Evolutionary conservation across 2,797 vertebrate genomes (phyloP).

Genomic region (Enteromius trimaculatus): DNA sequence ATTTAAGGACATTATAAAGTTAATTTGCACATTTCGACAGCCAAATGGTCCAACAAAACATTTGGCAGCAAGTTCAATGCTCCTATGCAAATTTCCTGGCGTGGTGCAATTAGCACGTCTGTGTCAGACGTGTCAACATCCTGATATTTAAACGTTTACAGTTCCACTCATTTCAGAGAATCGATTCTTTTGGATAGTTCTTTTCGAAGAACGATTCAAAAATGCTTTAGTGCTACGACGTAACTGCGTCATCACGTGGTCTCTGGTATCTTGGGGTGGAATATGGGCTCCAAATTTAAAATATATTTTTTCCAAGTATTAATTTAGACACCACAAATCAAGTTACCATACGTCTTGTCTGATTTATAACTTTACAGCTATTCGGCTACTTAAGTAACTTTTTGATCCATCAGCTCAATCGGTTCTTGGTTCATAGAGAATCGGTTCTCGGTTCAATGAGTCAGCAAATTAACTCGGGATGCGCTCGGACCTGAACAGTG

Average conservation of each 20-base stretch:
- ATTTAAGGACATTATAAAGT: neutral
- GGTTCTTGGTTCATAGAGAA: neutral
- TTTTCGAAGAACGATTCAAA: neutral
- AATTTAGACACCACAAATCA: neutral
- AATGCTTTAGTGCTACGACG: neutral
- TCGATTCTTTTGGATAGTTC: neutral
- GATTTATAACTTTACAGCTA: neutral
- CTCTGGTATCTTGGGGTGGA: neutral
- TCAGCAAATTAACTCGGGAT: neutral
- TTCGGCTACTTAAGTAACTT: neutral
- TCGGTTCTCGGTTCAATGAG: neutral
- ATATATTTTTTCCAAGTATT: neutral
- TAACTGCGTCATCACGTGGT: neutral
- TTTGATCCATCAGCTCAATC: neutral
- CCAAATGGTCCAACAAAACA: constrained; percentile 44
- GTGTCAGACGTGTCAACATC: constrained; percentile 51
- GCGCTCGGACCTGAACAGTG: neutral
- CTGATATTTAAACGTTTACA: neutral
- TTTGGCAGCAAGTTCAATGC: constrained; percentile 26
- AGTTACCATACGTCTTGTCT: neutral
- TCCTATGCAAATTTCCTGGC: constrained; percentile 21
- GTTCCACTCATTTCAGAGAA: neutral
- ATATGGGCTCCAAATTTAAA: neutral
- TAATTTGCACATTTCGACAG: constrained; percentile 17
- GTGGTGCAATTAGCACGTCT: constrained; percentile 41